Conservation (phyloP, 2,113 vertebrate species). For the Pithys albifrons region DNA sequence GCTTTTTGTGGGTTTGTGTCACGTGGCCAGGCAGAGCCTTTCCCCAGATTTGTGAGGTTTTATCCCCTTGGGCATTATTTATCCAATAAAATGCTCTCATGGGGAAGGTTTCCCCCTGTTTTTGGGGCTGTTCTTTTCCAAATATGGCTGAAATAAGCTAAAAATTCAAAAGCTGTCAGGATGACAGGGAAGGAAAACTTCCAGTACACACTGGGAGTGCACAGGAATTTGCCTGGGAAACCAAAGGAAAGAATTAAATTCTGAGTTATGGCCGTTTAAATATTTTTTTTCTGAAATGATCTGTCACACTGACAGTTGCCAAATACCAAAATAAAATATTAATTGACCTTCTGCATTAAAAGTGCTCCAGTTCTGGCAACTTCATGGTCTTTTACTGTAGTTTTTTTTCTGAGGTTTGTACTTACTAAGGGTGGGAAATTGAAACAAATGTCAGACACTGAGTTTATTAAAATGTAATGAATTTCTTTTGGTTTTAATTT, state of each 20-base stretch:
- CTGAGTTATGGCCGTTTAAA: rapidly evolving
- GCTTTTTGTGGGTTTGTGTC: background rate
- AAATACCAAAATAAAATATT: background rate
- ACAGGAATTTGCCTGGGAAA: background rate
- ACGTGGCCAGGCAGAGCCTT: rapidly evolving
- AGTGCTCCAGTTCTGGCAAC: background rate
- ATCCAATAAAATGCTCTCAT: background rate
- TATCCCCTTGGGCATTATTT: background rate
- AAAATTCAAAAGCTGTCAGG: background rate
- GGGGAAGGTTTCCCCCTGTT: rapidly evolving
- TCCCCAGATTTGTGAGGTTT: background rate
- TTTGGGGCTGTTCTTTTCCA: background rate
- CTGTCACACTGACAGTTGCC: rapidly evolving
- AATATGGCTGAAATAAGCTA: background rate
- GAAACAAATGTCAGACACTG: background rate
- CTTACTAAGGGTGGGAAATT: background rate
- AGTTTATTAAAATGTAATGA: background rate
- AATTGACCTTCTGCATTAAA: background rate
- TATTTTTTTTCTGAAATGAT: background rate
- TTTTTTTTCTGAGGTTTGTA: background rate
- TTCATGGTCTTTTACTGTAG: background rate
- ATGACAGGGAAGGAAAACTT: no score
- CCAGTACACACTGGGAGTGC: rapidly evolving
- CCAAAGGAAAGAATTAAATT: background rate
- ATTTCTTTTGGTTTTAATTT: background rate